A percentile compares a stretch with the other conserved stretches of the same genome.
Evolutionary conservation across 53 echinoderm and acorn worm genomes (phyloP).

Genomic region (Paelopatides confundens): DNA sequence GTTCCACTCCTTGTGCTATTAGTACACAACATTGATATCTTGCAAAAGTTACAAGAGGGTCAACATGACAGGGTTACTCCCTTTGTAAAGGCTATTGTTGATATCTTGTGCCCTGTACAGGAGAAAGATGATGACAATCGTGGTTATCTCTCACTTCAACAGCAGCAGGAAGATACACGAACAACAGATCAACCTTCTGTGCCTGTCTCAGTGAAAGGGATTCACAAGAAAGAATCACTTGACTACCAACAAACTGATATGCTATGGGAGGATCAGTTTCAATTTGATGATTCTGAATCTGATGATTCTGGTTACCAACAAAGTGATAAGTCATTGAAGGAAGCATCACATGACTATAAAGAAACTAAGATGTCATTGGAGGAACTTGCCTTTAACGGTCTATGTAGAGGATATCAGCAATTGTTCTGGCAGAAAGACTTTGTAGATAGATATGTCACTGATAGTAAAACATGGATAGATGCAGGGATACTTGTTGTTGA

Average conservation of each 20-base stretch:
- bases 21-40: not conserved
- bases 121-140: too few relatives aligned
- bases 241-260: too few relatives aligned
- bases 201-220: too few relatives aligned
- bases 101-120: not conserved
- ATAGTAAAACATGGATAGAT: not conserved
- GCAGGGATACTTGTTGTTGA: not conserved
- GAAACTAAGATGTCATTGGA: not conserved
- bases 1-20: not conserved
- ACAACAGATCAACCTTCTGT: too few relatives aligned
- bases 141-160: too few relatives aligned
- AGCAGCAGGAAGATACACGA: too few relatives aligned
- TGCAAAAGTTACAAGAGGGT: not conserved
- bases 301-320: too few relatives aligned
- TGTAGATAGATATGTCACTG: not conserved
- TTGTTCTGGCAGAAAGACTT: not conserved
- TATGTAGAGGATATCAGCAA: not conserved
- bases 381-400: not conserved
- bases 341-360: too few relatives aligned
- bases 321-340: too few relatives aligned
- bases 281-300: too few relatives aligned
- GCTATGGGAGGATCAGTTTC: too few relatives aligned
- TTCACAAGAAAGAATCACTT: too few relatives aligned
- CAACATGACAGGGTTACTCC: slow-evolving; percentile 13
- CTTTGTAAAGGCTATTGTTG: not conserved